Evolutionary conservation across 2,797 vertebrate species (phyloP).

Genomic region (Anniella stebbinsi): DNA sequence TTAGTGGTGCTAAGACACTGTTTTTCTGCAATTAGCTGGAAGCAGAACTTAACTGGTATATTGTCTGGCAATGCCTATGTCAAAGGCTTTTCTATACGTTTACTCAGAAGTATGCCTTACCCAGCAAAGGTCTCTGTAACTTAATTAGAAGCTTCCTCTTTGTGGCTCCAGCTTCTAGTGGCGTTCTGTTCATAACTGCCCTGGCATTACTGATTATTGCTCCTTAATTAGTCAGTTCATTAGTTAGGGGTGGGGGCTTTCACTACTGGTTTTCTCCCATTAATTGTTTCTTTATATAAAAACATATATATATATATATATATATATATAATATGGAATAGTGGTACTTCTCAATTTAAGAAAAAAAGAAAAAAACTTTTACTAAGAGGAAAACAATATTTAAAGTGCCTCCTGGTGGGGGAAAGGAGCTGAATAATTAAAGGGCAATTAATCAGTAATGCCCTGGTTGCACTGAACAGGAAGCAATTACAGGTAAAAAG

Average conservation of each 20-base stretch:
- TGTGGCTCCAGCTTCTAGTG: not conserved
- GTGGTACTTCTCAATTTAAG: not conserved
- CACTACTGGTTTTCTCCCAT: not conserved
- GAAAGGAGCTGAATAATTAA: not conserved
- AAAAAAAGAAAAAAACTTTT: not conserved
- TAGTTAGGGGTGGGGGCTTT: not conserved
- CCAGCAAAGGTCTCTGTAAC: not conserved
- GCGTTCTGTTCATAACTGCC: not conserved
- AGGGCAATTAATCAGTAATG: not conserved
- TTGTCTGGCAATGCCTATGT: not conserved
- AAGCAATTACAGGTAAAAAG: slow-evolving; percentile 11
- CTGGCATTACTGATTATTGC: not conserved
- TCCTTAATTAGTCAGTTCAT: not conserved
- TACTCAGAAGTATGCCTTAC: not conserved
- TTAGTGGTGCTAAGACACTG: not conserved
- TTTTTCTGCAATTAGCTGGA: slow-evolving; percentile 8
- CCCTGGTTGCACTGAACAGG: not conserved
- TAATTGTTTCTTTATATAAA: not conserved
- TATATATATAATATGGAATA: no score
- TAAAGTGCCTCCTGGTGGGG: not conserved
- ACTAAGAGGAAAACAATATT: not conserved
- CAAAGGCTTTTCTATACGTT: not conserved
- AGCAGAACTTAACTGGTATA: not conserved
- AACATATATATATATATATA: no score
- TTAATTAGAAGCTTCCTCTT: not conserved